These are phyloP conservation scores for Erythrocercus mccallii DNA, from an alignment of 2,113 vertebrate genomes.

Conservation along the genomic window DNA sequence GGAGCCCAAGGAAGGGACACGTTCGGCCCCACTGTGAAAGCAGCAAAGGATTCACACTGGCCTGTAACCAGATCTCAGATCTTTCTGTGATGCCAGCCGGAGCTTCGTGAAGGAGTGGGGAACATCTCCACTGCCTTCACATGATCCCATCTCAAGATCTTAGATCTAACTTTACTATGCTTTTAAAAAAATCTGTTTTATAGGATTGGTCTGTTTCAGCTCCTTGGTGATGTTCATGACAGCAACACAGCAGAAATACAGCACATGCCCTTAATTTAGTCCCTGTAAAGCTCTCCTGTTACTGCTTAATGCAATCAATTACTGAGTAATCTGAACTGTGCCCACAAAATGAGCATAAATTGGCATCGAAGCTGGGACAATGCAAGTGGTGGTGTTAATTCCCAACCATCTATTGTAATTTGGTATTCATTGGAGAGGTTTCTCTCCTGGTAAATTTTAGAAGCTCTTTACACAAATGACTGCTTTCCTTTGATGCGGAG, in stretches of 20 bases:
- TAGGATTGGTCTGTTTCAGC: not conserved
- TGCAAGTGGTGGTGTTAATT: conserved; percentile 6
- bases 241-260: conserved; percentile 27
- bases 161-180: not conserved
- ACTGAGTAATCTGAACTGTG: conserved; percentile 47
- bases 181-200: not conserved
- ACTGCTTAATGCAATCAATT: conserved; percentile 60
- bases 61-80: not conserved
- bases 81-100: accelerated
- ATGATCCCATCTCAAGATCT: not conserved
- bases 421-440: not conserved
- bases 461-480: not conserved
- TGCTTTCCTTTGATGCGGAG: not conserved
- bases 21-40: not conserved
- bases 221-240: not conserved
- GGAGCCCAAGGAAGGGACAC: not conserved
- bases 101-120: not conserved
- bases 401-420: not conserved
- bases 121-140: not conserved
- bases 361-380: conserved; percentile 27
- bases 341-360: conserved; percentile 50
- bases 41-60: accelerated
- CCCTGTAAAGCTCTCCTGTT: conserved; percentile 34
- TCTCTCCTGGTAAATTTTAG: conserved; percentile 4
- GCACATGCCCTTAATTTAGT: conserved; percentile 48